Percentiles rank a stretch among this genome's conserved stretches.
phyloP scores from a whole-genome alignment of 2,797 vertebrate genomes.

The Arvicola amphibius region DNA sequence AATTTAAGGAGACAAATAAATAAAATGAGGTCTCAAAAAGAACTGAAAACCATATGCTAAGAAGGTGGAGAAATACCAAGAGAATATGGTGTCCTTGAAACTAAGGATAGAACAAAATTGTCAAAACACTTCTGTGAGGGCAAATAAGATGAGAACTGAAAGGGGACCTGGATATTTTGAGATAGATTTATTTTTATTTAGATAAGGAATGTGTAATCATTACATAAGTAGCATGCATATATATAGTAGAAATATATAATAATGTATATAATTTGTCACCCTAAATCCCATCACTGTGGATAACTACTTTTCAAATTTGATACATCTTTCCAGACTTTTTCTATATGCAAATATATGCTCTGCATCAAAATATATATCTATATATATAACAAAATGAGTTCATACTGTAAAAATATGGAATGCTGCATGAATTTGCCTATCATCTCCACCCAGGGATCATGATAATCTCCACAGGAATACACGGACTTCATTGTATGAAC shows the following conservation, averaged over 20 bases:
- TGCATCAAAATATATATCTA: conserved; percentile 57
- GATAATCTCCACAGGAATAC: conserved; percentile 32
- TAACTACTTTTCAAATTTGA: conserved; percentile 61
- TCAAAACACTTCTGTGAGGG: background rate
- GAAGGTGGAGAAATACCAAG: background rate
- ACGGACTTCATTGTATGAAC: conserved; percentile 49
- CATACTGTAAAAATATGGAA: conserved; percentile 62
- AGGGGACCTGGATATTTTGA: background rate
- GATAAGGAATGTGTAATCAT: conserved; percentile 34
- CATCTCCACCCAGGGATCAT: conserved; percentile 9
- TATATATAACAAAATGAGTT: conserved; percentile 75
- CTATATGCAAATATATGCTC: conserved; percentile 72
- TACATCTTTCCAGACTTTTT: conserved; percentile 60
- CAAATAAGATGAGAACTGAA: conserved; percentile 22
- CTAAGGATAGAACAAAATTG: background rate
- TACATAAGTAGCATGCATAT: conserved; percentile 1
- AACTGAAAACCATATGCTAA: background rate
- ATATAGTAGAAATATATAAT: conserved; percentile 9
- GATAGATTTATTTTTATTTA: conserved; percentile 55
- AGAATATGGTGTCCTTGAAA: background rate
- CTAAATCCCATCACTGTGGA: background rate
- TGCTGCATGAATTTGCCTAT: conserved; percentile 57
- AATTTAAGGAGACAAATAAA: background rate
- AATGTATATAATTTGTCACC: conserved; percentile 48
- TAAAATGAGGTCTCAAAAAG: background rate